These are phyloP conservation scores for Melinaea marsaeus DNA, from an alignment of 2,888 invertebrate species.

Conservation along the genomic window DNA sequence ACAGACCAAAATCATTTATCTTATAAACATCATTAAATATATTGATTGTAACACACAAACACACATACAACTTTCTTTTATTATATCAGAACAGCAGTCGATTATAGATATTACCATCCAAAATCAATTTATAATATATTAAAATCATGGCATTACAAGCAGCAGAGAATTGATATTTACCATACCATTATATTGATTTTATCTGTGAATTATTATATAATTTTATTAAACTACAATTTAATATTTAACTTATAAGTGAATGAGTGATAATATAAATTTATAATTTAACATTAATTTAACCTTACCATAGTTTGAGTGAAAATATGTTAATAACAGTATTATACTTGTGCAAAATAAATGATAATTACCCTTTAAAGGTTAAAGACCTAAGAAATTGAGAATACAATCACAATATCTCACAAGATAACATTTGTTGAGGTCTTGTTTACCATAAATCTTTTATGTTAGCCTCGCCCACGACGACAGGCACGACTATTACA, in stretches of 20 bases:
- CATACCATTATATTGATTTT: slow-evolving; percentile 1
- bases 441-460: not conserved
- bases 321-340: too few relatives aligned
- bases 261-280: too few relatives aligned
- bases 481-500: not conserved
- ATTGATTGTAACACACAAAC: too few relatives aligned
- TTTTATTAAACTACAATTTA: too few relatives aligned
- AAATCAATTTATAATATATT: slow-evolving; percentile 38
- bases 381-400: not conserved
- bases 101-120: slow-evolving; percentile 36
- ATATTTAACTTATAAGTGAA: too few relatives aligned
- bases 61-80: too few relatives aligned
- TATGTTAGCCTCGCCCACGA: slow-evolving; percentile 2
- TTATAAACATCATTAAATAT: too few relatives aligned
- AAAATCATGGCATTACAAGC: slow-evolving; percentile 27
- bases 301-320: too few relatives aligned
- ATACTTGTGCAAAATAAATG: too few relatives aligned
- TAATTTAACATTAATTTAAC: too few relatives aligned
- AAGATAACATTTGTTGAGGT: not conserved
- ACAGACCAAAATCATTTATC: too few relatives aligned
- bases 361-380: not conserved
- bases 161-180: slow-evolving; percentile 5
- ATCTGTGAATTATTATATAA: not conserved
- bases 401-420: slow-evolving; percentile 5
- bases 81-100: slow-evolving; percentile 26